A percentile compares a stretch with the other conserved stretches of the same genome.
Conservation (phyloP, 2,113 vertebrate genomes). For the Ceuthmochares aereus region DNA sequence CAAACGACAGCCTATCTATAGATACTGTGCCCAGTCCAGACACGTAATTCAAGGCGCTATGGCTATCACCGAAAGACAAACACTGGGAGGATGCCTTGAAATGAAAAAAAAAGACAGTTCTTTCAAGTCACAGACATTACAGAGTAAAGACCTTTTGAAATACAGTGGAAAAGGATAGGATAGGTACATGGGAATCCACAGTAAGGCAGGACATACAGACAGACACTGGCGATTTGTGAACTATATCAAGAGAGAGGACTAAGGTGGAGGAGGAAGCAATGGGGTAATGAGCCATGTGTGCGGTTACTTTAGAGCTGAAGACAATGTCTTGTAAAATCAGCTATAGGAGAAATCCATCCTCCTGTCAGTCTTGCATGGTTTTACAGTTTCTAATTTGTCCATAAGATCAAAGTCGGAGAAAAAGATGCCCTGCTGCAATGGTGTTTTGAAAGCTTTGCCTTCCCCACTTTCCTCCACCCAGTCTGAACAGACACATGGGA, state of each 20-base stretch:
- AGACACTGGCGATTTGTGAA: background rate
- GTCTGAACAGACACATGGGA: background rate
- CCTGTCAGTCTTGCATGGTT: background rate
- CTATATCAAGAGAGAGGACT: background rate
- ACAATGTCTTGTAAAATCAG: background rate
- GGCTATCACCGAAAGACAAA: background rate
- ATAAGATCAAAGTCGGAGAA: background rate
- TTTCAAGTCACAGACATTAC: background rate
- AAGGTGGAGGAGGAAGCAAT: background rate
- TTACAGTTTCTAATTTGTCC: background rate
- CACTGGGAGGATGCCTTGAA: background rate
- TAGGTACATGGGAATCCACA: background rate
- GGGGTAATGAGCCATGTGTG: rapidly evolving
- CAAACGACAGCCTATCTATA: background rate
- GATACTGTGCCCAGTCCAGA: rapidly evolving
- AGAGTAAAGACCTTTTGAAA: background rate
- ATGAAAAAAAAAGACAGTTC: background rate
- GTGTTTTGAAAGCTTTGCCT: background rate
- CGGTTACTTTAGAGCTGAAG: background rate
- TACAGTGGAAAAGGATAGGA: background rate
- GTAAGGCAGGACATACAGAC: background rate
- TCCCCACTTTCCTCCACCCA: background rate
- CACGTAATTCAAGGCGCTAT: background rate
- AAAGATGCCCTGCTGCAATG: background rate
- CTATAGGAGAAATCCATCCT: background rate